A percentile compares a stretch with the other conserved stretches of the same genome.
Conservation (phyloP, 2,113 vertebrate genomes). For the Embiotoca jacksoni region DNA sequence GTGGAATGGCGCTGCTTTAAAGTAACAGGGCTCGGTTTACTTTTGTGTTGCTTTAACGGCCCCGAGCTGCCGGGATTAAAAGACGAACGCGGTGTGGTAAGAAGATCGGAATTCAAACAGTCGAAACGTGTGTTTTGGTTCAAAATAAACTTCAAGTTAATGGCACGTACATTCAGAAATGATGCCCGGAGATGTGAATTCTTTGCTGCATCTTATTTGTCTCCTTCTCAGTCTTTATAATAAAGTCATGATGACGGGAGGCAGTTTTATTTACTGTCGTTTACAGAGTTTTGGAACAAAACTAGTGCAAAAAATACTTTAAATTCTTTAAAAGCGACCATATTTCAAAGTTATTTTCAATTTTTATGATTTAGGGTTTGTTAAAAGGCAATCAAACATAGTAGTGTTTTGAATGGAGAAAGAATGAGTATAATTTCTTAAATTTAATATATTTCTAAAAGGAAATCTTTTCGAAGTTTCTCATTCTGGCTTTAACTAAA, state of each 20-base stretch:
- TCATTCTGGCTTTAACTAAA: too few relatives aligned
- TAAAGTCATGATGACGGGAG: background rate
- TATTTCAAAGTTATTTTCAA: too few relatives aligned
- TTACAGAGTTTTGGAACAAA: too few relatives aligned
- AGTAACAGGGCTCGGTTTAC: constrained; percentile 53
- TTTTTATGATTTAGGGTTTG: too few relatives aligned
- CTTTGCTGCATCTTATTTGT: background rate
- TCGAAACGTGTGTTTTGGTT: constrained; percentile 49
- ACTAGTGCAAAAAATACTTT: too few relatives aligned
- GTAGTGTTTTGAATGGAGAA: too few relatives aligned
- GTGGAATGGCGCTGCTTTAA: constrained; percentile 55
- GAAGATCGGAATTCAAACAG: constrained; percentile 63
- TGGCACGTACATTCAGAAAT: constrained; percentile 9
- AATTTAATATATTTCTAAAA: too few relatives aligned
- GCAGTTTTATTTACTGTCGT: too few relatives aligned
- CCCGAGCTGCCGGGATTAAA: constrained; percentile 47
- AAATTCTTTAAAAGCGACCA: too few relatives aligned
- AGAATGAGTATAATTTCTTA: too few relatives aligned
- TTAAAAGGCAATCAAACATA: too few relatives aligned
- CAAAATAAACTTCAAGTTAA: constrained; percentile 50
- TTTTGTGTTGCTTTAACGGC: constrained; percentile 33
- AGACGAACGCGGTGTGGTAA: constrained; percentile 24
- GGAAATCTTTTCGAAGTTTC: too few relatives aligned
- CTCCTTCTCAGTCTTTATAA: background rate
- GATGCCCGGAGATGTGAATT: constrained; percentile 33